Base-by-base conservation (phyloP, 2,888 invertebrate species). In the Habroteleia sp. region DNA sequence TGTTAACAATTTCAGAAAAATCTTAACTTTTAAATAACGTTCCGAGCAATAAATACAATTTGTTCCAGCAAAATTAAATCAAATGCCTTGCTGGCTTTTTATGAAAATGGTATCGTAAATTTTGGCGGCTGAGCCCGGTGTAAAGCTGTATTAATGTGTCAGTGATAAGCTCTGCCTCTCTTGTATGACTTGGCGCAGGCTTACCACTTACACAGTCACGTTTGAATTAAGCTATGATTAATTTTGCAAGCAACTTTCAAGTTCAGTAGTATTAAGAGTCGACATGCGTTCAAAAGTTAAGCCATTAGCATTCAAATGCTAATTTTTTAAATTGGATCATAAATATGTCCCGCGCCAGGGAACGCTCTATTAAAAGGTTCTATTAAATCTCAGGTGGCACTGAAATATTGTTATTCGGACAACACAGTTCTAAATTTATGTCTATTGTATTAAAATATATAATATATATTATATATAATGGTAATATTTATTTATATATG, bases 211-310 rank as follows among this genome's bases (percentile, higher is more conserved):
- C 48, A 41, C 48, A 29, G 17, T 29, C 39, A 23, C 62, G 48
- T 48, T 41, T 48, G 17, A 39, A 48, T 62, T 62, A 60, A 37
- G 46, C 60, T 37, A 20, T 31, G 37, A 60, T 60, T 60, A 60
- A 60, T 60, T 60, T 60, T 60, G 37, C 60, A 17, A 23, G 23
- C 46, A 60, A 58, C 44, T 58, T 58, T 58, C 58, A 44, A 58
- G 46, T 60, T 60, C 58, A 35, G 25, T 1, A 13, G 23, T 31
- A 31, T 56, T 41, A 41, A 27, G 10, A n/a, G 33, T 17, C 27
- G 42, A 42, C 42, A 16, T n/a, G 33, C 23, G 14, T 33, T 33
- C 42, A 42, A 33, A 42, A 56, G 42, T 42, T 42, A n/a, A 29
- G 23, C 33, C 27, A 56, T 56, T 33, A 56, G 33, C 42, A 42